phyloP scores from a whole-genome alignment of 2,797 vertebrate genomes.

The Falco cherrug region DNA sequence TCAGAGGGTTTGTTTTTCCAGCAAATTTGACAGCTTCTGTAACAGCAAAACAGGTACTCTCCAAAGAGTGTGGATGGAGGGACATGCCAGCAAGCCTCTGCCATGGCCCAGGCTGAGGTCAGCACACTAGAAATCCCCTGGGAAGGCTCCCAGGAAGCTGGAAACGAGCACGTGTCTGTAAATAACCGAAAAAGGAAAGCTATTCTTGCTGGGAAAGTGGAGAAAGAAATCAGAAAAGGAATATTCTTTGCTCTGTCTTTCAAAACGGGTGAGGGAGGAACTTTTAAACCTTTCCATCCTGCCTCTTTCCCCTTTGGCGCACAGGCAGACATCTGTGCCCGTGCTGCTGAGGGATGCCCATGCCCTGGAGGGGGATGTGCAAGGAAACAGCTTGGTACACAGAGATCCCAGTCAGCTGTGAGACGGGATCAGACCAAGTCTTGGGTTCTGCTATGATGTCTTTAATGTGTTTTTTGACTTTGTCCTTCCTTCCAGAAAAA shows the following conservation, averaged over 20 bases:
- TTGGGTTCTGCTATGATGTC: neutral
- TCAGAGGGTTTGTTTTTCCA: slow-evolving; percentile 29
- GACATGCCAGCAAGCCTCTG: neutral
- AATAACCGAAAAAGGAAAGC: neutral
- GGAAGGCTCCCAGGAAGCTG: neutral
- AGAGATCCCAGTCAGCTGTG: neutral
- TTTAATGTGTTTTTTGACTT: neutral
- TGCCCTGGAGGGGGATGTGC: neutral
- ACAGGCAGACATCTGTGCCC: neutral
- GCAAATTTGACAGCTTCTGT: neutral
- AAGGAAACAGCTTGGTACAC: neutral
- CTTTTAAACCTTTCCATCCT: neutral
- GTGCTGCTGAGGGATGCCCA: rapidly evolving
- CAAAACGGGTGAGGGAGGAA: neutral
- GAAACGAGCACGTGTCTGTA: rapidly evolving
- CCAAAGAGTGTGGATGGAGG: neutral
- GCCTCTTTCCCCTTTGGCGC: neutral
- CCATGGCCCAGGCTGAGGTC: neutral
- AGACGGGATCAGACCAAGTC: neutral
- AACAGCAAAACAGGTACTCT: neutral
- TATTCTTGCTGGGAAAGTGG: neutral
- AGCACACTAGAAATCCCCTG: neutral
- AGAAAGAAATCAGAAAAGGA: neutral
- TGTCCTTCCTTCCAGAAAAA: neutral
- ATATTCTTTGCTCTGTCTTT: neutral